Percentiles rank a stretch among this genome's conserved stretches.
Evolutionary conservation across 2,113 vertebrate genomes (phyloP).

Genomic region (Nibea albiflora): DNA sequence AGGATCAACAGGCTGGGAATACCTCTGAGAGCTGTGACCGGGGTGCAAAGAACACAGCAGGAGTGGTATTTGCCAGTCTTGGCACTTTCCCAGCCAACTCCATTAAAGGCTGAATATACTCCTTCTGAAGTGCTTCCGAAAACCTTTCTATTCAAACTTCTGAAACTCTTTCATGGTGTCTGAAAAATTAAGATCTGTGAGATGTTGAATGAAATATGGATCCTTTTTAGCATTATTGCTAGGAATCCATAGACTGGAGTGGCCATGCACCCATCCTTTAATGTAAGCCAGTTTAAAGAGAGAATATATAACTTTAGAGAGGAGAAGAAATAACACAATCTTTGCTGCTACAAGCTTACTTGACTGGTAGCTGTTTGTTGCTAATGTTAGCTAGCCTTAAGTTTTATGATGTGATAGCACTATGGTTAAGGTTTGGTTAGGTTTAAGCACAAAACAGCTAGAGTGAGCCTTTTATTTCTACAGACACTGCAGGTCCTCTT

Average conservation of each 20-base stretch:
- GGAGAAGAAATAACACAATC: background rate
- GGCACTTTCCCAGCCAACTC: slow-evolving; percentile 63
- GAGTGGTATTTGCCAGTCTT: slow-evolving; percentile 61
- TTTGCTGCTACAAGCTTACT: background rate
- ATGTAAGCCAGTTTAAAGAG: no score
- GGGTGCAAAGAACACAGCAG: slow-evolving; percentile 79
- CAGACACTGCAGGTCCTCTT: no score
- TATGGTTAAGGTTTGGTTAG: background rate
- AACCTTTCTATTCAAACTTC: slow-evolving; percentile 35
- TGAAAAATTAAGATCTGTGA: background rate
- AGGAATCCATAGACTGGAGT: background rate
- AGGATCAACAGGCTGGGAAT: slow-evolving; percentile 77
- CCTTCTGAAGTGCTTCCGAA: slow-evolving; percentile 26
- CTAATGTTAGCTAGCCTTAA: background rate
- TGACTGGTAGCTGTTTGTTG: background rate
- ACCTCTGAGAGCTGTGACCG: slow-evolving; percentile 75
- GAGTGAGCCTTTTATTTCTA: no score
- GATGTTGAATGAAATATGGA: no score
- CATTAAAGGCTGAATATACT: slow-evolving; percentile 49
- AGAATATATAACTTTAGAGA: no score
- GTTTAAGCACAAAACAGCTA: background rate
- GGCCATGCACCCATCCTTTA: background rate
- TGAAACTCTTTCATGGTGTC: background rate
- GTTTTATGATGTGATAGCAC: no score
- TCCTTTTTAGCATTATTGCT: background rate